These are phyloP conservation scores for Drosophila parvula DNA, from an alignment of 1,140 invertebrate species.

Conservation along the genomic window DNA sequence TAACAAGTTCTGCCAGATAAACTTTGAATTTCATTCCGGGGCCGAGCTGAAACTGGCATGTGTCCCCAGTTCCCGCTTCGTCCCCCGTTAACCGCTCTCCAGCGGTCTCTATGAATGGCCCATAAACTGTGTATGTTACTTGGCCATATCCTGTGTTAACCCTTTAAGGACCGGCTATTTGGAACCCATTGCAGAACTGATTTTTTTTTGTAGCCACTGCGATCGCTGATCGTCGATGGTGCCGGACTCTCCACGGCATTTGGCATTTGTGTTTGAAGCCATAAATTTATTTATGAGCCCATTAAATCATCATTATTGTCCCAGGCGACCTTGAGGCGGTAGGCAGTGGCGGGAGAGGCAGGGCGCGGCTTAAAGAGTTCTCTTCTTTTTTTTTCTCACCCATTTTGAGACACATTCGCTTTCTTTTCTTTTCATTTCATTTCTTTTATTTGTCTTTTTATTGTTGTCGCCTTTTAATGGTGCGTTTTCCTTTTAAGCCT, in stretches of 20 bases:
- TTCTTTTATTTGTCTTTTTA: slow-evolving; percentile 74
- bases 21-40: slow-evolving; percentile 77
- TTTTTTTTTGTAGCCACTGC: slow-evolving; percentile 13
- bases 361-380: slow-evolving; percentile 12
- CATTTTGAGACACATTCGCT: slow-evolving; percentile 66
- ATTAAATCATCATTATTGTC: slow-evolving; percentile 84
- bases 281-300: slow-evolving; percentile 81
- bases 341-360: slow-evolving; percentile 26
- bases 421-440: slow-evolving; percentile 68
- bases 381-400: slow-evolving; percentile 41
- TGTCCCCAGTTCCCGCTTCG: slow-evolving; percentile 15
- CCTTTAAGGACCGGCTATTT: slow-evolving; percentile 10
- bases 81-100: not conserved
- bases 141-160: slow-evolving; percentile 24
- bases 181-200: not conserved
- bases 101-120: slow-evolving; percentile 20
- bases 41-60: slow-evolving; percentile 31
- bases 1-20: slow-evolving; percentile 80
- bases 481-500: slow-evolving; percentile 64
- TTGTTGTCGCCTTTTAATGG: slow-evolving; percentile 68
- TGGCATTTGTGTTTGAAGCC: slow-evolving; percentile 48
- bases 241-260: slow-evolving; percentile 12
- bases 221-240: slow-evolving; percentile 40
- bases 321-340: slow-evolving; percentile 73
- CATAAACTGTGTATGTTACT: slow-evolving; percentile 51